Evolutionary conservation across 2,888 invertebrate species (phyloP), one percentile per base, ranked within the genome.

Genomic region (Junonia oenone): DNA sequence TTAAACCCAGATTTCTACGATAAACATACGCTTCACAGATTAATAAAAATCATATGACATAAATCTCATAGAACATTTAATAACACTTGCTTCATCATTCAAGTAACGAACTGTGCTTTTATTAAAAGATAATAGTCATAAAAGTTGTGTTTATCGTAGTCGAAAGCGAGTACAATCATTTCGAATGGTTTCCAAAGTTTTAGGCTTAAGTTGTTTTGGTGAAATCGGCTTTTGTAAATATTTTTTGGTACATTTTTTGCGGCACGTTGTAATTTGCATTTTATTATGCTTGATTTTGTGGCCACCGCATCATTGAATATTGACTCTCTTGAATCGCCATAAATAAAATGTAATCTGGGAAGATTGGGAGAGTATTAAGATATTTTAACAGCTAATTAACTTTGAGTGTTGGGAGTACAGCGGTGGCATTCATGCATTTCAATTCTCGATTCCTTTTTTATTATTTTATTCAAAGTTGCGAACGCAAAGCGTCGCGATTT

Each of bases 371-470:
- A 22, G n/a, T n/a, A n/a, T n/a, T n/a, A n/a, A n/a, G n/a, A n/a
- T n/a, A n/a, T n/a, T n/a, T n/a, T n/a, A n/a, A n/a, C n/a, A n/a
- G n/a, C n/a, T n/a, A n/a, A n/a, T n/a, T n/a, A n/a, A n/a, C n/a
- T n/a, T n/a, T n/a, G n/a, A n/a, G n/a, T n/a, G n/a, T n/a, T n/a
- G n/a, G n/a, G n/a, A n/a, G 22, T 22, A 35, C 35, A 2, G 69
- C 69, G 77, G 75, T 72, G 78, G 73, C 67, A 66, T 65, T 76
- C 73, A 68, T 77, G 80, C 83, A 81, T 85, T 85, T 83, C 72
- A 70, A 76, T 76, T 81, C n/a, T 88, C 83, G 86, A 87, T 86
- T 86, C 83, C 83, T 81, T 82, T 78, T 73, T 80, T 71, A 64
- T 65, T 55, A 62, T 65, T 62, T 67, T 62, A 59, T 75, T 67